These are phyloP conservation scores for Harpegnathos saltator DNA, from an alignment of 1,140 invertebrate species.

Conservation along the genomic window DNA sequence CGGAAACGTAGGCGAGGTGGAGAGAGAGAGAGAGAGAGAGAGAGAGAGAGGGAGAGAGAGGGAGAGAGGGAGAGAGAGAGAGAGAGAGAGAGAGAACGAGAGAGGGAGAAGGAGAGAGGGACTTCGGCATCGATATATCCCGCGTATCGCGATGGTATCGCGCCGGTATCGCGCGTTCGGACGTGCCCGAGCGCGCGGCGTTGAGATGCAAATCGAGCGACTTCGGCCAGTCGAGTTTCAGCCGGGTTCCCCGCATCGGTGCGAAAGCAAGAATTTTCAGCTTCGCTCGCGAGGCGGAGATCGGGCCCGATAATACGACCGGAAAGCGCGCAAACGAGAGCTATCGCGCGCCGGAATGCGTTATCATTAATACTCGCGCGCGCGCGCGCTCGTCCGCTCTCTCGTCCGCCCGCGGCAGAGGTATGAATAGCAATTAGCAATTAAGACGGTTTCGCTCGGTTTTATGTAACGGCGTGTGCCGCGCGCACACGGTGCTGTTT, in stretches of 20 bases:
- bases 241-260: neutral
- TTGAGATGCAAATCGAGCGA: neutral
- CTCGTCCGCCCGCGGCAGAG: too few species aligned
- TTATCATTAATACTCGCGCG: slow-evolving; percentile 5
- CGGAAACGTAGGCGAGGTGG: slow-evolving; percentile 61
- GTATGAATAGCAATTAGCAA: slow-evolving; percentile 23
- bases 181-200: neutral
- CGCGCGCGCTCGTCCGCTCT: too few species aligned
- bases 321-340: slow-evolving; percentile 18
- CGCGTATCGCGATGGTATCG: neutral
- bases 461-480: slow-evolving; percentile 1
- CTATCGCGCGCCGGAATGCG: neutral
- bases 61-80: neutral
- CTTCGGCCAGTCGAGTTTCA: slow-evolving; percentile 20
- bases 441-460: slow-evolving; percentile 8
- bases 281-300: neutral
- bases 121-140: neutral
- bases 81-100: neutral
- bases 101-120: slow-evolving; percentile 22
- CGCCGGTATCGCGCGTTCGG: slow-evolving; percentile 42
- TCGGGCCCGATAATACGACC: slow-evolving; percentile 1
- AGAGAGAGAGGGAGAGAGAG: neutral
- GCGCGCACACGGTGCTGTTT: neutral
- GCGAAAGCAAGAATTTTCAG: slow-evolving; percentile 39
- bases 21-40: neutral